phyloP scores from a whole-genome alignment of 2,888 invertebrate genomes.

The Latrodectus elegans region DNA sequence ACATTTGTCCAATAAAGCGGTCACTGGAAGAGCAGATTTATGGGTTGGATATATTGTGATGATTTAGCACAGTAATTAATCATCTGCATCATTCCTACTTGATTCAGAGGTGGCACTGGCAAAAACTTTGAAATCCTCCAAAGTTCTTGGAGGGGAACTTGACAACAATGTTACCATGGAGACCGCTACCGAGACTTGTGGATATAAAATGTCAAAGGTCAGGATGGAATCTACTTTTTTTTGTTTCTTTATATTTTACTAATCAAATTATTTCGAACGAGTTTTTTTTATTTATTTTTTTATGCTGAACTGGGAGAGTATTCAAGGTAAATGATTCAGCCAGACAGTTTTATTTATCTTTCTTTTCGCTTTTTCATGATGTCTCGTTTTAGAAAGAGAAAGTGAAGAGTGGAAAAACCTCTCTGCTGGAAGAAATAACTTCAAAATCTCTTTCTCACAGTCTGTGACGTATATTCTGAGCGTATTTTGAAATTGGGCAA shows the following conservation, averaged over 20 bases:
- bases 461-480: no score
- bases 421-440: no score
- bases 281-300: not conserved
- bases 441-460: no score
- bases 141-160: slow-evolving; percentile 36
- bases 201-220: slow-evolving; percentile 50
- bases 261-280: slow-evolving; percentile 27
- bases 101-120: slow-evolving; percentile 18
- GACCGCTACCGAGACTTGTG: slow-evolving; percentile 43
- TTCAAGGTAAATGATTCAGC: no score
- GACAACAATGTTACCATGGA: slow-evolving; percentile 44
- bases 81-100: slow-evolving; percentile 32
- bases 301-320: no score
- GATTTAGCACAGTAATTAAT: slow-evolving; percentile 41
- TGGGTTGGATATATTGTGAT: slow-evolving; percentile 33
- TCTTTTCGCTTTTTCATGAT: no score
- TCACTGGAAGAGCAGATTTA: not conserved
- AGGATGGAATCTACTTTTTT: not conserved
- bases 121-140: slow-evolving; percentile 25
- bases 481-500: no score
- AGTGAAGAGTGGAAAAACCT: no score
- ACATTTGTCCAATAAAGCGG: slow-evolving; percentile 37
- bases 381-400: no score
- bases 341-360: no score
- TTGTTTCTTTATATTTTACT: slow-evolving; percentile 17